Evolutionary conservation across 2,113 vertebrate species (phyloP).

Genomic region (Dinomys branickii): DNA sequence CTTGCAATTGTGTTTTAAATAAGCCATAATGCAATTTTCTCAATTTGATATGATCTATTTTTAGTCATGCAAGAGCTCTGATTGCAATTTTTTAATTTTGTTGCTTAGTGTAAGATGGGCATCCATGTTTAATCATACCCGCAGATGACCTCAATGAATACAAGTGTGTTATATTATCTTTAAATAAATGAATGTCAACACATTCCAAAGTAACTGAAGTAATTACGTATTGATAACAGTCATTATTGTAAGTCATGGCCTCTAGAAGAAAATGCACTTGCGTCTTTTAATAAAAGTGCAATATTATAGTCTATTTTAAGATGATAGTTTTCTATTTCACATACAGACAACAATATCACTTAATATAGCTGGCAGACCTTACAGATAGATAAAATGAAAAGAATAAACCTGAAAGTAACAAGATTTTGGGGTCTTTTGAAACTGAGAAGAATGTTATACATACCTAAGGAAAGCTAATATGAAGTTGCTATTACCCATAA

Average conservation of each 20-base stretch:
- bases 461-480: slow-evolving; percentile 75
- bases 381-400: slow-evolving; percentile 81
- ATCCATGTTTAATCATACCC: slow-evolving; percentile 84
- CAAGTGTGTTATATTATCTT: slow-evolving; percentile 85
- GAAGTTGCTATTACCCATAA: slow-evolving; percentile 74
- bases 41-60: slow-evolving; percentile 80
- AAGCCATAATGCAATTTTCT: slow-evolving; percentile 78
- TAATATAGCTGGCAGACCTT: slow-evolving; percentile 74
- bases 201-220: slow-evolving; percentile 84
- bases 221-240: slow-evolving; percentile 87
- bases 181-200: slow-evolving; percentile 87
- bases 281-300: slow-evolving; percentile 85
- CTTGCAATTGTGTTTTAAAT: slow-evolving; percentile 76
- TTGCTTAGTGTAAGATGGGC: slow-evolving; percentile 80
- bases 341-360: slow-evolving; percentile 78
- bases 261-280: slow-evolving; percentile 83
- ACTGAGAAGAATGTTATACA: slow-evolving; percentile 67
- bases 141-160: slow-evolving; percentile 85
- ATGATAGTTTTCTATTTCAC: slow-evolving; percentile 83
- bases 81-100: slow-evolving; percentile 75
- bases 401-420: slow-evolving; percentile 77
- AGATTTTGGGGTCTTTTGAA: slow-evolving; percentile 80
- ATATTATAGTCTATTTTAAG: slow-evolving; percentile 84
- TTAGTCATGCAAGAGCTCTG: slow-evolving; percentile 74
- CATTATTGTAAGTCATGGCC: slow-evolving; percentile 83